A percentile compares a stretch with the other conserved stretches of the same genome.
phyloP scores from a whole-genome alignment of 2,888 invertebrate genomes.

The Chrysolina oricalcia region DNA sequence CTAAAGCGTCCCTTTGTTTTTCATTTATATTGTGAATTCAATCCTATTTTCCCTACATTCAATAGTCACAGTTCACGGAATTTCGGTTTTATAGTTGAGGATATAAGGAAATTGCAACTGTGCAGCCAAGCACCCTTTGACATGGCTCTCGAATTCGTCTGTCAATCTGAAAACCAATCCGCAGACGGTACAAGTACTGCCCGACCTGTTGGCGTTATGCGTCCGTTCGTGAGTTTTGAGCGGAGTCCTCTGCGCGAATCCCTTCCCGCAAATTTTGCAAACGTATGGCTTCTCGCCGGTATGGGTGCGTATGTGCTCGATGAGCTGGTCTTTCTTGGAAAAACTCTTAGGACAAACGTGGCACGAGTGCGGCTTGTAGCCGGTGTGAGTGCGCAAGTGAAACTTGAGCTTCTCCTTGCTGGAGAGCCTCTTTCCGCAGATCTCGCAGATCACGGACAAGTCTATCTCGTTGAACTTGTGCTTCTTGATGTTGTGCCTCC shows the following conservation, averaged over 20 bases:
- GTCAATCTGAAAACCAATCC: conserved; percentile 39
- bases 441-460: conserved; percentile 68
- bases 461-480: conserved; percentile 65
- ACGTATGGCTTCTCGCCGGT: conserved; percentile 68
- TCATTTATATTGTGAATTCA: no score
- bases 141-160: conserved; percentile 40
- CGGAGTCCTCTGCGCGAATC: conserved; percentile 76
- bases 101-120: conserved; percentile 38
- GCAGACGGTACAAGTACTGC: conserved; percentile 41
- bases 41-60: no score
- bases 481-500: conserved; percentile 67
- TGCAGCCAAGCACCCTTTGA: conserved; percentile 41
- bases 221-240: conserved; percentile 51
- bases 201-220: conserved; percentile 40
- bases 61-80: conserved; percentile 30
- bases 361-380: conserved; percentile 72
- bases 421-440: conserved; percentile 59
- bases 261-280: conserved; percentile 65
- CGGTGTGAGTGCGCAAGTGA: conserved; percentile 73
- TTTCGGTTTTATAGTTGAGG: conserved; percentile 40
- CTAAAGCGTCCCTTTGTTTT: no score
- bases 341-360: conserved; percentile 73
- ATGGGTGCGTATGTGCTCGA: conserved; percentile 63
- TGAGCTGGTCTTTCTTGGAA: conserved; percentile 69
- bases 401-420: conserved; percentile 60